Evolutionary conservation across 2,113 vertebrate genomes (phyloP), one percentile per base, ranked within the genome.

Genomic region (Cairina moschata): DNA sequence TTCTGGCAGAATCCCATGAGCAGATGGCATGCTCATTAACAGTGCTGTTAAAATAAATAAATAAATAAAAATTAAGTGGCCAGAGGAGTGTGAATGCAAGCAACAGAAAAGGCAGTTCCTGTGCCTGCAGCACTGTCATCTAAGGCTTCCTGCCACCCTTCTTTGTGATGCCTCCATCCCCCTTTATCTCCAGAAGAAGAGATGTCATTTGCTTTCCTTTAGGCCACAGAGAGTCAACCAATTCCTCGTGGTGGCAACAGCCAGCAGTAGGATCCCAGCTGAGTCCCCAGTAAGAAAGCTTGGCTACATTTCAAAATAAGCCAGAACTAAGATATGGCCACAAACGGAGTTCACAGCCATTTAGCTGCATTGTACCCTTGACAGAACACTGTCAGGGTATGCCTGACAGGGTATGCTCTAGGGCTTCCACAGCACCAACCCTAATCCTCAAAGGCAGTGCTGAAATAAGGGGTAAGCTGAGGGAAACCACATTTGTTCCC

Each of bases 301-400:
- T 59, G 58, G 34, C 75, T 90, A 10, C 15, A 50, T 55, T 48
- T 78, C 46, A 36, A 11, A 80, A 5, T 14, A 13, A 42, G 25
- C 26, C 42, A 83, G 44, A 81, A 36, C 50, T 56, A 52, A 69
- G 20, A 74, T 66, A 60, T 83, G 38, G 29, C 67, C 90, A 72
- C 72, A 88, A 71, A 74, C 0, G 12, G 34, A 23, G 32, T 52
- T 6, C 68, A 36, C 36, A 44, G 44, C 40, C 62, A 4, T 52
- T 38, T 5, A 22, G 52, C 48, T 38, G 38, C 68, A 52, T 15
- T 40, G 21, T 22, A 1, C 0, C 11, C 13, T 2, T 55, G 76
- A 32, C 63, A 73, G 36, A 44, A 52, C 79, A 54, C 32, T 66
- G 34, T 1, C 59, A 63, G 13, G 14, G 58, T 48, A 16, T 2